Conservation (phyloP, 2,888 invertebrate genomes). For the Allygus modestus region DNA sequence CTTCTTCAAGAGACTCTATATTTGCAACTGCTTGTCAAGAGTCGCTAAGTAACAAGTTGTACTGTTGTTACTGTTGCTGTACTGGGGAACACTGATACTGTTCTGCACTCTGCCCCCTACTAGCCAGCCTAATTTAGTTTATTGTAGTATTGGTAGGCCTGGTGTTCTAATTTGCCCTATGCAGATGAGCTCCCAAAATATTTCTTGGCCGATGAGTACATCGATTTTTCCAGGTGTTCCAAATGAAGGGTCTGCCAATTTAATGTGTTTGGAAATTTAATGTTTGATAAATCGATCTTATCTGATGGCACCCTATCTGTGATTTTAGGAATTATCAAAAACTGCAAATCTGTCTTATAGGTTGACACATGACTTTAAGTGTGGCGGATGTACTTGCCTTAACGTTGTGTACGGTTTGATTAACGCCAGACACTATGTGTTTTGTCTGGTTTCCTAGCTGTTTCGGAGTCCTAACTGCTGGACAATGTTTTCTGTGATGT, state of each 20-base stretch:
- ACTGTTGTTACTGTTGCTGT: neutral
- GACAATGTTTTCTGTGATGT: neutral
- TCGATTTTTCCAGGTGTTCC: constrained; percentile 6
- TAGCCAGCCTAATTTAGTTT: constrained; percentile 40
- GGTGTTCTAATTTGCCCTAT: constrained; percentile 22
- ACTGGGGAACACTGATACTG: neutral
- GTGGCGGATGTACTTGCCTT: constrained; percentile 7
- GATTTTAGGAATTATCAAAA: constrained; percentile 5
- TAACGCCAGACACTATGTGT: constrained; percentile 34
- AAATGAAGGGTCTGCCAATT: constrained; percentile 39
- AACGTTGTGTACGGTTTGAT: constrained; percentile 8
- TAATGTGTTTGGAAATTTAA: constrained; percentile 26
- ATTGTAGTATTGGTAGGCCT: constrained; percentile 5
- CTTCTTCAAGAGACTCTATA: constrained; percentile 18
- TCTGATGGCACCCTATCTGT: constrained; percentile 26
- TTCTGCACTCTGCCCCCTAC: constrained; percentile 15
- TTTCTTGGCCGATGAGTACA: constrained; percentile 22
- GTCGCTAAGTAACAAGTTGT: neutral
- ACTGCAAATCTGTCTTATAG: constrained; percentile 32
- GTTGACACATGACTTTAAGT: neutral
- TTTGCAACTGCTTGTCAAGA: constrained; percentile 25
- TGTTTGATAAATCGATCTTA: neutral
- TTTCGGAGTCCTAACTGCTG: constrained; percentile 14
- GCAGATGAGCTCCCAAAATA: constrained; percentile 10
- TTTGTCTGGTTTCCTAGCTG: neutral